phyloP scores from a whole-genome alignment of 2,888 invertebrate genomes.

The Dryobota labecula region DNA sequence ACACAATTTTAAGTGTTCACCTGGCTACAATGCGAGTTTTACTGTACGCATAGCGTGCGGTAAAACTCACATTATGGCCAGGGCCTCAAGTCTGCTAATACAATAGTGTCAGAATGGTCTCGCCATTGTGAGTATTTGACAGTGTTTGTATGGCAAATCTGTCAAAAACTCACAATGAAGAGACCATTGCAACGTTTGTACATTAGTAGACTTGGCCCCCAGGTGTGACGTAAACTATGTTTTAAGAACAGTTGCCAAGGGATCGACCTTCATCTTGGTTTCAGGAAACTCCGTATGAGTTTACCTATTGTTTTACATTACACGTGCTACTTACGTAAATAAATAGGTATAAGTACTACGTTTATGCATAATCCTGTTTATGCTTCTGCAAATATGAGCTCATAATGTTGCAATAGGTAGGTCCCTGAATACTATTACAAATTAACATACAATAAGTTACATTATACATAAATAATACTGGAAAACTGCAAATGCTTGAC shows the following conservation, averaged over 20 bases:
- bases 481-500: slow-evolving; percentile 26
- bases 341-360: background rate
- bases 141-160: no score
- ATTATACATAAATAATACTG: slow-evolving; percentile 11
- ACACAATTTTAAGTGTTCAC: no score
- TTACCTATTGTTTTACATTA: slow-evolving; percentile 9
- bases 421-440: background rate
- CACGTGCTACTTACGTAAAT: slow-evolving; percentile 7
- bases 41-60: no score
- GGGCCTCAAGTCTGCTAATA: no score
- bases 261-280: slow-evolving; percentile 12
- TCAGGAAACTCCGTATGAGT: slow-evolving; percentile 23
- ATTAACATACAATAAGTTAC: slow-evolving; percentile 30
- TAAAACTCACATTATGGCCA: no score
- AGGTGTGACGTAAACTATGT: no score
- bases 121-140: no score
- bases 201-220: no score
- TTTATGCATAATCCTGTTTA: background rate
- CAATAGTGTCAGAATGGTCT: no score
- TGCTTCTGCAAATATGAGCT: background rate
- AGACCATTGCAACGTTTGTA: no score
- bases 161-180: no score
- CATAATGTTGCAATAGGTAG: background rate
- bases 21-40: no score
- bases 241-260: slow-evolving; percentile 38